Percentiles rank a stretch among this genome's conserved stretches.
These are phyloP conservation scores for Nycticryphes semicollaris DNA, from an alignment of 2,113 vertebrate species.

Conservation along the genomic window DNA sequence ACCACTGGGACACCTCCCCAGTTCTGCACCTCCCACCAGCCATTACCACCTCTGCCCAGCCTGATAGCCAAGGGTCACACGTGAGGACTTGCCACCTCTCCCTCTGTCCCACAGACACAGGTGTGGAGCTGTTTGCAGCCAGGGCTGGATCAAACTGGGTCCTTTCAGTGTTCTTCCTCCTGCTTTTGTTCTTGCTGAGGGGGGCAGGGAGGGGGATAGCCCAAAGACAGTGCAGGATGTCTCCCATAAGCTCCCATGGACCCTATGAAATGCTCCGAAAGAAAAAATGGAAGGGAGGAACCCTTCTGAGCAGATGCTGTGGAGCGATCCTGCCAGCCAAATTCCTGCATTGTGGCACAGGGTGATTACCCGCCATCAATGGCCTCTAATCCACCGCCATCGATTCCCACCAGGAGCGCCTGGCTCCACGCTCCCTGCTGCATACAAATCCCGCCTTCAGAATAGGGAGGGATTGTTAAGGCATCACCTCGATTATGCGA, in stretches of 20 bases:
- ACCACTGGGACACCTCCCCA: not conserved
- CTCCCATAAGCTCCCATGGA: not conserved
- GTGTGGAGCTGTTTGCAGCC: not conserved
- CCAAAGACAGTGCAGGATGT: rapidly evolving
- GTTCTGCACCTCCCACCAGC: not conserved
- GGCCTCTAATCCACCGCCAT: constrained; percentile 16
- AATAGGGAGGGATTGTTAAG: not conserved
- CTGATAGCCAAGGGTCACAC: not conserved
- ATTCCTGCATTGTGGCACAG: not conserved
- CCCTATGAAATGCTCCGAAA: not conserved
- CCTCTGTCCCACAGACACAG: not conserved
- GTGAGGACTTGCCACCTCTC: rapidly evolving
- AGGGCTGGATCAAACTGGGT: not conserved
- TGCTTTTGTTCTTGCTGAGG: not conserved
- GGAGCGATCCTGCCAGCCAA: not conserved
- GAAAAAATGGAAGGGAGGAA: not conserved
- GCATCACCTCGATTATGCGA: constrained; percentile 28
- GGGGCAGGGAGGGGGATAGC: too few species aligned
- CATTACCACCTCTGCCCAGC: not conserved
- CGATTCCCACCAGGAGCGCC: not conserved
- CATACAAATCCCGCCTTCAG: constrained; percentile 2
- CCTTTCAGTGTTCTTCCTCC: not conserved
- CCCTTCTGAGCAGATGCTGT: not conserved
- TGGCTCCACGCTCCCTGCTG: not conserved
- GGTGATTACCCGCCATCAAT: not conserved